phyloP scores from a whole-genome alignment of 2,888 invertebrate genomes.

The Xanthorhoe spadicearia region DNA sequence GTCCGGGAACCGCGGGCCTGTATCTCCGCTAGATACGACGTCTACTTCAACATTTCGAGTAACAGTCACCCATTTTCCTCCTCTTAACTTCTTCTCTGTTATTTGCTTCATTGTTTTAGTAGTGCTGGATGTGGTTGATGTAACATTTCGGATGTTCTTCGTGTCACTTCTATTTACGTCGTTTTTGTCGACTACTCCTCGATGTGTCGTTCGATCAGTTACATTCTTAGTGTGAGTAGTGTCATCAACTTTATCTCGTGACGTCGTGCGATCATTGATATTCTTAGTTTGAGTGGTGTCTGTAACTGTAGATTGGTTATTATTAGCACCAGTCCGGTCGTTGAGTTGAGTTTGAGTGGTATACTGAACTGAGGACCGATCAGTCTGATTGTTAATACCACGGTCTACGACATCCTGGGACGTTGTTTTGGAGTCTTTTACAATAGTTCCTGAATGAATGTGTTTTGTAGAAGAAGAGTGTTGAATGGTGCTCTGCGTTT shows the following conservation, averaged over 20 bases:
- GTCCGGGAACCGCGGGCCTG: constrained; percentile 37
- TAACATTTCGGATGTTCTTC: constrained; percentile 60
- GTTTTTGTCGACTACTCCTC: constrained; percentile 58
- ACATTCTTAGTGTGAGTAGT: constrained; percentile 43
- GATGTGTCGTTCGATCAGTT: constrained; percentile 55
- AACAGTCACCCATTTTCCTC: constrained; percentile 80
- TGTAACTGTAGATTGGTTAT: constrained; percentile 15
- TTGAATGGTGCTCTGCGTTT: constrained; percentile 51
- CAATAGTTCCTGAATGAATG: constrained; percentile 51
- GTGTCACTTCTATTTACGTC: constrained; percentile 62
- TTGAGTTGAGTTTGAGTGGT: constrained; percentile 30
- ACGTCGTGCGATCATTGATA: constrained; percentile 39
- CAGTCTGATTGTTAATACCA: constrained; percentile 30
- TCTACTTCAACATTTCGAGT: constrained; percentile 88
- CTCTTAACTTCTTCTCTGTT: constrained; percentile 83
- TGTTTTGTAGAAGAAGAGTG: constrained; percentile 51
- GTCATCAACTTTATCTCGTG: constrained; percentile 57
- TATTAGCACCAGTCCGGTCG: constrained; percentile 30
- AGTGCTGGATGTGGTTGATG: constrained; percentile 69
- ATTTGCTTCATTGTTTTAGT: constrained; percentile 83
- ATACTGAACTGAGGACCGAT: constrained; percentile 25
- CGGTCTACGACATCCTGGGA: constrained; percentile 53
- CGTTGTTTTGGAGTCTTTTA: constrained; percentile 54
- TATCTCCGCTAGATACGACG: constrained; percentile 64
- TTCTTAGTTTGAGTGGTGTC: constrained; percentile 49